A percentile compares a stretch with the other conserved stretches of the same genome.
These are phyloP conservation scores for Forficula auricularia DNA, from an alignment of 1,140 invertebrate species.

Conservation along the genomic window DNA sequence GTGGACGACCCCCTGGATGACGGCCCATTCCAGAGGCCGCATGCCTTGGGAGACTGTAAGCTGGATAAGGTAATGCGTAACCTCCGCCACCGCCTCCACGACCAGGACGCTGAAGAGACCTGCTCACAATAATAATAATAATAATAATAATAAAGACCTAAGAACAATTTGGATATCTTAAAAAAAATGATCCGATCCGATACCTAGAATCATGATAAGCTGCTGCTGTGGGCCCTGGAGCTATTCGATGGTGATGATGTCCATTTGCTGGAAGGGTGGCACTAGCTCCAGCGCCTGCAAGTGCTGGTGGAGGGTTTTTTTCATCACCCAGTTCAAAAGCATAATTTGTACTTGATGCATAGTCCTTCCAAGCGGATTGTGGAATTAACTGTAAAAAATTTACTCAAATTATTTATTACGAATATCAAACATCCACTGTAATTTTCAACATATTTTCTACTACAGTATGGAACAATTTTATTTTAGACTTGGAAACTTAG, in stretches of 20 bases:
- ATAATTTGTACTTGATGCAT: conserved; percentile 67
- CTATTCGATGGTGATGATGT: conserved; percentile 19
- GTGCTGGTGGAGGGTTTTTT: no score
- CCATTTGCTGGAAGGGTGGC: conserved; percentile 13
- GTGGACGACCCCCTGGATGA: conserved; percentile 12
- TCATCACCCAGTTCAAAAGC: conserved; percentile 44
- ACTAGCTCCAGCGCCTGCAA: conserved; percentile 25
- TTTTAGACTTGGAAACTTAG: no score
- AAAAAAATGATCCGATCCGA: no score
- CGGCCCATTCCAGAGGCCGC: background rate
- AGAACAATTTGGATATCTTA: no score
- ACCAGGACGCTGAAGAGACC: conserved; percentile 37
- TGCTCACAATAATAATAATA: conserved; percentile 2
- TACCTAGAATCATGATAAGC: conserved; percentile 10
- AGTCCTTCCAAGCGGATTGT: conserved; percentile 73
- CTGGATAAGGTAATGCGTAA: conserved; percentile 7
- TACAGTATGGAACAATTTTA: no score
- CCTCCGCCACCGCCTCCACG: conserved; percentile 9
- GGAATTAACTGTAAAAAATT: conserved; percentile 41
- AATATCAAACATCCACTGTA: background rate
- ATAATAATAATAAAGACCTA: no score
- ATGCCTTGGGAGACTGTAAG: no score
- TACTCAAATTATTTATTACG: background rate
- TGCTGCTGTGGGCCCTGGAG: conserved; percentile 5
- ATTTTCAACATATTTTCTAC: background rate